Conservation (phyloP, 2,113 vertebrate species). For the Hemiscyllium ocellatum region DNA sequence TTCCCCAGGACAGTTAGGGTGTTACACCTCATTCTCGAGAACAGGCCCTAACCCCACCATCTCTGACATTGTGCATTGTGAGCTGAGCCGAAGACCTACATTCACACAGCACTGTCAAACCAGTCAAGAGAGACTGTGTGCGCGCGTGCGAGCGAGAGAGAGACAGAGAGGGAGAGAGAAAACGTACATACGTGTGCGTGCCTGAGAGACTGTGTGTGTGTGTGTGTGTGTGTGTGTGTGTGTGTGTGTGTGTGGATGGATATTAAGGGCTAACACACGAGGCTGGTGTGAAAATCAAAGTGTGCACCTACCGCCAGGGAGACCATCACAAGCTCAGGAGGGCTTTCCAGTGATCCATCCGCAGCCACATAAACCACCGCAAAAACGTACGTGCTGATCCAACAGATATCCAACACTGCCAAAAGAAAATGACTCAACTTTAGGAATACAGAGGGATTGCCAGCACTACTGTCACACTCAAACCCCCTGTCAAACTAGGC, state of each 20-base stretch:
- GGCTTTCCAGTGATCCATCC: slow-evolving; percentile 76
- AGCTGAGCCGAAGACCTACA: not conserved
- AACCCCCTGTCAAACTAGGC: not conserved
- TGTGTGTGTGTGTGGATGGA: too few species aligned
- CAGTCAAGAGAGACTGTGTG: not conserved
- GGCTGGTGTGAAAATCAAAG: not conserved
- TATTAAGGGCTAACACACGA: not conserved
- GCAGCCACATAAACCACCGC: slow-evolving; percentile 78
- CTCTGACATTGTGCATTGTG: not conserved
- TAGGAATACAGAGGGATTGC: not conserved
- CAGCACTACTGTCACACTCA: not conserved
- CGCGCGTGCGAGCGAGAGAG: too few species aligned
- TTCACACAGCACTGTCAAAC: not conserved
- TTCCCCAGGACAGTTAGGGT: too few species aligned
- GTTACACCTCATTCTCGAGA: not conserved
- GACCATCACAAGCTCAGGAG: slow-evolving; percentile 84
- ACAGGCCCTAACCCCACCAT: not conserved
- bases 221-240: too few species aligned
- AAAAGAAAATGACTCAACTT: not conserved
- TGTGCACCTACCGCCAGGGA: slow-evolving; percentile 73
- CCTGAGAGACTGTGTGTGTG: too few species aligned
- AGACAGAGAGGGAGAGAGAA: too few species aligned
- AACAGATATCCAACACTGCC: slow-evolving; percentile 87
- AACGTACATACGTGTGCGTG: too few species aligned
- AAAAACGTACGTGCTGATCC: slow-evolving; percentile 86